Percentiles rank a stretch among this genome's conserved stretches.
Evolutionary conservation across 2,797 vertebrate species (phyloP).

Genomic region (Tinamus major): DNA sequence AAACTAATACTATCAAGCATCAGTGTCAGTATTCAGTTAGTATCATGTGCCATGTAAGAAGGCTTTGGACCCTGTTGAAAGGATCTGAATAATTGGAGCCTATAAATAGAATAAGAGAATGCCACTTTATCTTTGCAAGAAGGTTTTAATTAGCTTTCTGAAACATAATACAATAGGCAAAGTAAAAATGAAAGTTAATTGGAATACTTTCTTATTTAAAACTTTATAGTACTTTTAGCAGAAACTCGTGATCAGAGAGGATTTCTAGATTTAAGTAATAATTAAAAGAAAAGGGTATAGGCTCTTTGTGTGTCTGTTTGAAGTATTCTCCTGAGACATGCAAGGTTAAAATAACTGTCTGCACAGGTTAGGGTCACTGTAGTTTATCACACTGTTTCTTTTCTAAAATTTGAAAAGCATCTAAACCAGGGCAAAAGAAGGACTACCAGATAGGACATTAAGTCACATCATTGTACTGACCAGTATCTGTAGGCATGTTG

Average conservation of each 20-base stretch:
- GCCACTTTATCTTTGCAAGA: background rate
- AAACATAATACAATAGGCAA: background rate
- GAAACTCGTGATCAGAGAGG: background rate
- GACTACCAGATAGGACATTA: background rate
- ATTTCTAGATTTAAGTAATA: background rate
- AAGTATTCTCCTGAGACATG: background rate
- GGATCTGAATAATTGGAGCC: background rate
- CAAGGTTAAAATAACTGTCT: background rate
- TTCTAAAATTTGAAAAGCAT: background rate
- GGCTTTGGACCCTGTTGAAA: background rate
- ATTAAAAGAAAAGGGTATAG: background rate
- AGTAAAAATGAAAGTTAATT: background rate
- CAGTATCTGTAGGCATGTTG: background rate
- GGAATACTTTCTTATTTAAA: background rate
- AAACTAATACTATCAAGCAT: constrained; percentile 63
- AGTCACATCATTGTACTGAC: background rate
- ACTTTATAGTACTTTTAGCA: background rate
- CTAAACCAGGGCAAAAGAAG: background rate
- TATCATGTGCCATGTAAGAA: constrained; percentile 52
- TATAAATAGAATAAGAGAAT: background rate
- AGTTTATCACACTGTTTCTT: background rate
- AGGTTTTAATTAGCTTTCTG: background rate
- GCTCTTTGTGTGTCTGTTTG: no score
- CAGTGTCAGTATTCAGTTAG: constrained; percentile 43
- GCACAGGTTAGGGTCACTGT: background rate